These are phyloP conservation scores for Oxytorus armatus DNA, from an alignment of 2,888 invertebrate genomes.

Conservation along the genomic window DNA sequence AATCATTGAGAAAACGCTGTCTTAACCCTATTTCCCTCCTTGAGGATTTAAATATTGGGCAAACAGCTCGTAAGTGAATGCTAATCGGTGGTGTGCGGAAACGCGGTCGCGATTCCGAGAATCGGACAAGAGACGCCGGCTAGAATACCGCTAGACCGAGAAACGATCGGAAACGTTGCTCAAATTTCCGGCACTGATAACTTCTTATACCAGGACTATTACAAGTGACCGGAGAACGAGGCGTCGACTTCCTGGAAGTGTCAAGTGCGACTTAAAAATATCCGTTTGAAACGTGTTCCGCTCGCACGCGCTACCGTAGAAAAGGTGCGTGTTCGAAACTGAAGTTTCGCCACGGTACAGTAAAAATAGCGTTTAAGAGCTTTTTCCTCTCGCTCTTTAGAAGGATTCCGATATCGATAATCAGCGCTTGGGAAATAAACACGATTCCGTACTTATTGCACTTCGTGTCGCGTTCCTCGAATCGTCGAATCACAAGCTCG, in stretches of 20 bases:
- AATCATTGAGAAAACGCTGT: too few species aligned
- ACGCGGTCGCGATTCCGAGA: not conserved
- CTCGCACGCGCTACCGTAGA: not conserved
- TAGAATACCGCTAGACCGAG: constrained; percentile 31
- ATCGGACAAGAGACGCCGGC: not conserved
- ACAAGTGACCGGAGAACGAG: constrained; percentile 24
- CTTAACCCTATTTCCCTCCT: too few species aligned
- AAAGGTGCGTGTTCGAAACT: not conserved
- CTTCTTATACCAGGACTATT: not conserved
- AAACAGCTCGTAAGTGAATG: too few species aligned
- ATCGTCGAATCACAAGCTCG: not conserved
- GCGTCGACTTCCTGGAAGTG: constrained; percentile 43
- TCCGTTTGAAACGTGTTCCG: constrained; percentile 8
- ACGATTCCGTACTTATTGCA: constrained; percentile 72
- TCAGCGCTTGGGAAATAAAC: constrained; percentile 64
- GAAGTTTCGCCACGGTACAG: not conserved
- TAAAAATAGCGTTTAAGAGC: not conserved
- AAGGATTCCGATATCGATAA: constrained; percentile 70
- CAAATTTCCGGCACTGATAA: constrained; percentile 55
- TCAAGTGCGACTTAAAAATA: constrained; percentile 36
- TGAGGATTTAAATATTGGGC: too few species aligned
- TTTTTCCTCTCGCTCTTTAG: not conserved
- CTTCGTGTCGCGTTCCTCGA: constrained; percentile 5
- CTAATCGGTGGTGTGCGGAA: not conserved
- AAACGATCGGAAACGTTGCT: constrained; percentile 24